Percentiles rank a stretch among this genome's conserved stretches.
These are phyloP conservation scores for Exocentrus adspersus DNA, from an alignment of 2,888 invertebrate species.

Conservation along the genomic window DNA sequence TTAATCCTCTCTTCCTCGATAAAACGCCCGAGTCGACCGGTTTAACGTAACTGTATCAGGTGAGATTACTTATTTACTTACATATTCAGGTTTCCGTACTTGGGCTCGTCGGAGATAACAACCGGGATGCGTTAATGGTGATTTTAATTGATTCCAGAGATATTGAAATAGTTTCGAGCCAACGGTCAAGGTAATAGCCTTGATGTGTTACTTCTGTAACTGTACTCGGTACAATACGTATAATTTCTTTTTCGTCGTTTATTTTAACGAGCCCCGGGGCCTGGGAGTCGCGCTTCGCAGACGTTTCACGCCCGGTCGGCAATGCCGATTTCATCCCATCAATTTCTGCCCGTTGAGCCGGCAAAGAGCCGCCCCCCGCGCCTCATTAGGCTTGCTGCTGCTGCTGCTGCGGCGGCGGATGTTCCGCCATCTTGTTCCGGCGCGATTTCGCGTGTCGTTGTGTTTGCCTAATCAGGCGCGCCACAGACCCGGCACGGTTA, in stretches of 20 bases:
- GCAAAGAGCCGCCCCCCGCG: slow-evolving; percentile 64
- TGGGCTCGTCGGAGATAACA: not conserved
- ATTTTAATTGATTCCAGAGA: not conserved
- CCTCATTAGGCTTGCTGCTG: slow-evolving; percentile 44
- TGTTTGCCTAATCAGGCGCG: slow-evolving; percentile 61
- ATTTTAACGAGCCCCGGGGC: no score
- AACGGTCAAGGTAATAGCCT: no score
- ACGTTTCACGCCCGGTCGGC: slow-evolving; percentile 63
- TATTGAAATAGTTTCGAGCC: no score
- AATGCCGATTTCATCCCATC: slow-evolving; percentile 71
- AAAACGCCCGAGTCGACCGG: not conserved
- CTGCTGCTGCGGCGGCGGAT: slow-evolving; percentile 52
- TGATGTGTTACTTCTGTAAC: no score
- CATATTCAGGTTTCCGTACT: not conserved
- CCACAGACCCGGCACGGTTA: no score
- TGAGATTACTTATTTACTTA: not conserved
- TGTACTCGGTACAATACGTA: no score
- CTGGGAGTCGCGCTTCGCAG: slow-evolving; percentile 35
- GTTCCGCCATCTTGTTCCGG: slow-evolving; percentile 61
- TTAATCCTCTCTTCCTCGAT: not conserved
- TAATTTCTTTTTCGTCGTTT: no score
- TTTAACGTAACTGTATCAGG: not conserved
- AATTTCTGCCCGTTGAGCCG: slow-evolving; percentile 72
- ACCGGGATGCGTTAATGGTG: not conserved
- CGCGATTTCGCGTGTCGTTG: slow-evolving; percentile 62